Conservation (phyloP, 2,113 vertebrate species). For the Ranitomeya imitator region DNA sequence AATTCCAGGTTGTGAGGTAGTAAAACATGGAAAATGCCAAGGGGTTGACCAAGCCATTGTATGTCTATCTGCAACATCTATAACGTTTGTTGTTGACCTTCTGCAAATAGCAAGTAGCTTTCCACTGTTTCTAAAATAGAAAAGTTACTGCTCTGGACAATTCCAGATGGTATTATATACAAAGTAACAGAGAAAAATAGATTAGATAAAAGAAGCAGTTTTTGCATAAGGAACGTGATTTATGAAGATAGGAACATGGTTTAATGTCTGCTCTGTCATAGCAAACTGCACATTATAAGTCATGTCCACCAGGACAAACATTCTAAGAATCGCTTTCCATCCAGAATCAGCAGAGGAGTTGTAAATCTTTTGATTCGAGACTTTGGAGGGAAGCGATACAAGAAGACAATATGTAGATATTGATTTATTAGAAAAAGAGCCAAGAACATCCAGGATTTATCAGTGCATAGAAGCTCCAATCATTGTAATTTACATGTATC, state of each 20-base stretch:
- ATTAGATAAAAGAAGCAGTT: slow-evolving; percentile 29
- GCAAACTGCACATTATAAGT: slow-evolving; percentile 32
- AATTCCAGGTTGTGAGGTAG: no score
- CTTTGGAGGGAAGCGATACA: background rate
- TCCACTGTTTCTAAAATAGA: background rate
- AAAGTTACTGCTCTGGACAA: background rate
- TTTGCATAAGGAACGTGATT: background rate
- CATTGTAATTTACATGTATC: background rate
- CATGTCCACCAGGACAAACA: slow-evolving; percentile 29
- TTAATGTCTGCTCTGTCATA: slow-evolving; percentile 15
- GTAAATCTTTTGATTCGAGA: background rate
- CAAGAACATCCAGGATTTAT: background rate
- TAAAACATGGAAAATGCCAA: no score
- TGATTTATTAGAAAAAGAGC: background rate
- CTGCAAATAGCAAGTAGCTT: no score
- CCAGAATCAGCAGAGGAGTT: background rate
- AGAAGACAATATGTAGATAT: background rate
- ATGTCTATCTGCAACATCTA: no score
- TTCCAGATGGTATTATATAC: background rate
- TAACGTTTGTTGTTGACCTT: no score
- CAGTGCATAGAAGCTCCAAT: background rate
- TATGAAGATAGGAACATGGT: slow-evolving; percentile 25
- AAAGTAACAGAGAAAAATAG: background rate
- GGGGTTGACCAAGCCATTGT: no score
- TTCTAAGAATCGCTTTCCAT: background rate